Conservation (phyloP, 2,113 vertebrate species). For the Mugil cephalus region DNA sequence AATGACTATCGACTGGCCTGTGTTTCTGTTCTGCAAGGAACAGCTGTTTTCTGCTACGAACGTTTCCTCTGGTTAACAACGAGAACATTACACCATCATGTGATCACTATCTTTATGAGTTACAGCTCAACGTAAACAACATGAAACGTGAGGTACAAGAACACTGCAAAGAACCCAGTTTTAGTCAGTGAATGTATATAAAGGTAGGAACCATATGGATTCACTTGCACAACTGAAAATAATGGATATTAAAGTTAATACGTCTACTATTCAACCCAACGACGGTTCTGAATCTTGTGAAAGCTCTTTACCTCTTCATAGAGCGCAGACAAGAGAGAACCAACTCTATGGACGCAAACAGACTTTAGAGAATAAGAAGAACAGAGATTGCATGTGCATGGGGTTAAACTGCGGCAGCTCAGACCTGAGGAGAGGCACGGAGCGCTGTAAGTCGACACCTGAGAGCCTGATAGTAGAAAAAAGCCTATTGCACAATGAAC, state of each 20-base stretch:
- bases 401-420: constrained; percentile 21
- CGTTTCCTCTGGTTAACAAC: constrained; percentile 29
- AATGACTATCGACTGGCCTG: too few relatives aligned
- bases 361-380: neutral
- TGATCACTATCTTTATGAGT: neutral
- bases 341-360: neutral
- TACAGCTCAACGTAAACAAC: neutral
- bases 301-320: too few relatives aligned
- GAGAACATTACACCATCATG: neutral
- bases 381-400: neutral
- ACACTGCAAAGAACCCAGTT: too few relatives aligned
- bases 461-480: constrained; percentile 26
- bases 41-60: neutral
- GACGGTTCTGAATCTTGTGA: neutral
- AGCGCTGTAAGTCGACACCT: constrained; percentile 46
- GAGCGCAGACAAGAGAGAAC: neutral
- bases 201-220: neutral
- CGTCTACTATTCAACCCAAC: neutral
- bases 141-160: neutral
- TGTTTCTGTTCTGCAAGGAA: too few relatives aligned
- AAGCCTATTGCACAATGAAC: constrained; percentile 29
- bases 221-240: neutral
- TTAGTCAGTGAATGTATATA: too few relatives aligned
- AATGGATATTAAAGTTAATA: too few relatives aligned
- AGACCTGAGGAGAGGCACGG: constrained; percentile 18